Evolutionary conservation across 2,113 vertebrate genomes (phyloP).

Genomic region (Centropus unirufus): DNA sequence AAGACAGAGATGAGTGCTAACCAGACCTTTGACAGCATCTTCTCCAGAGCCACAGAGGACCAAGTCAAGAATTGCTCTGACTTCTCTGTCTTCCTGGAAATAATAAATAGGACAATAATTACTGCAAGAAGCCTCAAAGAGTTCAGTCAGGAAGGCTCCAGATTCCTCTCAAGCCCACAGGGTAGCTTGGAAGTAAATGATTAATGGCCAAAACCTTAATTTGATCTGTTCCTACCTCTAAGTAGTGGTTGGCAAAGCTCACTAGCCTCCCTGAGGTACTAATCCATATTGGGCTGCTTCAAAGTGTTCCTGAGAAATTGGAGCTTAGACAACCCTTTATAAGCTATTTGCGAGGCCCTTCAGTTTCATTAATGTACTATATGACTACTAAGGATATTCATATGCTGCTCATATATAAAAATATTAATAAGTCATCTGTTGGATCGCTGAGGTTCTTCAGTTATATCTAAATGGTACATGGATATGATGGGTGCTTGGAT

Average conservation of each 20-base stretch:
- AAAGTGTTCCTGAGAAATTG: slow-evolving; percentile 3
- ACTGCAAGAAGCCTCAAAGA: background rate
- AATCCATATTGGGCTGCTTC: background rate
- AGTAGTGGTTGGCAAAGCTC: slow-evolving; percentile 8
- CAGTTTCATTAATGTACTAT: background rate
- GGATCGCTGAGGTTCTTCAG: background rate
- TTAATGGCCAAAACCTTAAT: slow-evolving; percentile 35
- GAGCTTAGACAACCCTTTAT: slow-evolving; percentile 15
- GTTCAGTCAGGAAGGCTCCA: background rate
- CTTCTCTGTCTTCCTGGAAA: slow-evolving; percentile 4
- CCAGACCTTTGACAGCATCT: background rate
- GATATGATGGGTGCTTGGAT: background rate
- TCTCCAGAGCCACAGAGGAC: background rate
- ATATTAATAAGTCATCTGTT: background rate
- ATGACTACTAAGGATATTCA: background rate
- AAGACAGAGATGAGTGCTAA: background rate
- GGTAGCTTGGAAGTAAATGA: slow-evolving; percentile 44
- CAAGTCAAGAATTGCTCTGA: background rate
- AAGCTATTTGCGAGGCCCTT: background rate
- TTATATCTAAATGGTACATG: background rate
- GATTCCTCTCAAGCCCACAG: slow-evolving; percentile 15
- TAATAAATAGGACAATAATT: background rate
- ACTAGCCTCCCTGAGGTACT: background rate
- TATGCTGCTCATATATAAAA: background rate
- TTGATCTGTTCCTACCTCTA: slow-evolving; percentile 4